Conservation (phyloP, 2,888 invertebrate genomes). For the Orchesellides sinensis region DNA sequence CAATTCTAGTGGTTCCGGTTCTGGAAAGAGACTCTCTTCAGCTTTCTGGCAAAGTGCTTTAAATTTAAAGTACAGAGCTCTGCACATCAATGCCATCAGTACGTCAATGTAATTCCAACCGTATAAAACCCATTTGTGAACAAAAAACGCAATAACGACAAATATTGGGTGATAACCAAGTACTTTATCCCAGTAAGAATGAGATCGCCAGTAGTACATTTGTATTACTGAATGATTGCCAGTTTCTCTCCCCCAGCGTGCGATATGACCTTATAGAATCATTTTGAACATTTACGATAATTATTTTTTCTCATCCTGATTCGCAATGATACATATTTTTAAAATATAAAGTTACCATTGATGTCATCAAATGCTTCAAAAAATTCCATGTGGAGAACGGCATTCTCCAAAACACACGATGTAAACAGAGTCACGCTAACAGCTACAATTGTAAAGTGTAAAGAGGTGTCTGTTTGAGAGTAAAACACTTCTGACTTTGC, state of each 20-base stretch:
- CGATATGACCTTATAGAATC: conserved; percentile 17
- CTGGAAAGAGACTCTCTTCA: not conserved
- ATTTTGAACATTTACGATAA: not conserved
- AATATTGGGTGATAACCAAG: conserved; percentile 51
- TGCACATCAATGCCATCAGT: conserved; percentile 52
- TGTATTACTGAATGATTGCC: conserved; percentile 10
- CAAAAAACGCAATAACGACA: conserved; percentile 39
- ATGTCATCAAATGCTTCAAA: conserved; percentile 39
- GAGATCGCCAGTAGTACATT: conserved; percentile 51
- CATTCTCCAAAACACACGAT: conserved; percentile 55
- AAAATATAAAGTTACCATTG: conserved; percentile 15
- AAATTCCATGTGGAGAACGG: conserved; percentile 50
- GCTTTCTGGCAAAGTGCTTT: conserved; percentile 37
- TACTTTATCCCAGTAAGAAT: conserved; percentile 16
- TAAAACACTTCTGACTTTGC: conserved; percentile 30
- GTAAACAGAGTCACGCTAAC: conserved; percentile 14
- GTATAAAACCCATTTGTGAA: conserved; percentile 55
- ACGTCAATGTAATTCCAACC: conserved; percentile 64
- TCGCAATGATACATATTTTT: not conserved
- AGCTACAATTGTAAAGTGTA: conserved; percentile 61
- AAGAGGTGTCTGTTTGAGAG: conserved; percentile 50
- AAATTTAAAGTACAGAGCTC: conserved; percentile 66
- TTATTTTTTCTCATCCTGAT: not conserved
- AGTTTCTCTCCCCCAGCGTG: not conserved
- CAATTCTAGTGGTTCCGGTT: not conserved